Percentiles rank a stretch among this genome's conserved stretches.
These are phyloP conservation scores for Aphidius gifuensis DNA, from an alignment of 1,140 invertebrate genomes.

Conservation along the genomic window DNA sequence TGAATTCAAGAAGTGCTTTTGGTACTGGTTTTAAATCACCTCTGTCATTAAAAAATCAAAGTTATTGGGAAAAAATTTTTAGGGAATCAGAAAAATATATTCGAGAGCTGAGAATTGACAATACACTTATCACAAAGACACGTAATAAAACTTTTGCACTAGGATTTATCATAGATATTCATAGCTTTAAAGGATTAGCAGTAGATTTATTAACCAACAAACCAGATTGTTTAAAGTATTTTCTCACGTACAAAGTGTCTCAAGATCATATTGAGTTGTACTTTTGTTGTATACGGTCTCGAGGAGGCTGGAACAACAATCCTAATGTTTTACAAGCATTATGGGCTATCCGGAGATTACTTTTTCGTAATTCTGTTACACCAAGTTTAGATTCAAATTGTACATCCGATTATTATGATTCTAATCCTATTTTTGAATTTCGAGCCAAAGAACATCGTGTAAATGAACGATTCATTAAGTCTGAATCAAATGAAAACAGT, in stretches of 20 bases:
- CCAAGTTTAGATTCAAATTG: background rate
- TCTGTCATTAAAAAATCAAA: conserved; percentile 13
- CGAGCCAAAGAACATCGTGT: background rate
- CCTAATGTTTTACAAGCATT: conserved; percentile 26
- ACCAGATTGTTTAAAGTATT: conserved; percentile 22
- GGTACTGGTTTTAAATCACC: conserved; percentile 22
- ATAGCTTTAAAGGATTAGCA: conserved; percentile 19
- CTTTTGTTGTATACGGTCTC: conserved; percentile 28
- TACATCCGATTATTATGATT: background rate
- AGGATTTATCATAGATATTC: conserved; percentile 24
- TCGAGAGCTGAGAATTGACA: conserved; percentile 4
- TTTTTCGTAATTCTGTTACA: background rate
- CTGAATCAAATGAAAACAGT: background rate
- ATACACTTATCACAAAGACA: conserved; percentile 14
- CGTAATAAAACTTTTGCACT: conserved; percentile 27
- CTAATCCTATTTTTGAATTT: background rate
- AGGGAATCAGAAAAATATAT: conserved; percentile 15
- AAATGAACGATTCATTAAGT: background rate
- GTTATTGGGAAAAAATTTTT: conserved; percentile 10
- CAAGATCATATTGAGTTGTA: conserved; percentile 32
- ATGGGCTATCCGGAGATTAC: background rate
- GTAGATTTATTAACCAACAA: background rate
- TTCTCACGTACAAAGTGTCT: conserved; percentile 28
- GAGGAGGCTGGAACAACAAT: conserved; percentile 33
- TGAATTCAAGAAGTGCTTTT: conserved; percentile 2